Evolutionary conservation across 2,888 invertebrate genomes (phyloP).

Genomic region (Trilocha varians): DNA sequence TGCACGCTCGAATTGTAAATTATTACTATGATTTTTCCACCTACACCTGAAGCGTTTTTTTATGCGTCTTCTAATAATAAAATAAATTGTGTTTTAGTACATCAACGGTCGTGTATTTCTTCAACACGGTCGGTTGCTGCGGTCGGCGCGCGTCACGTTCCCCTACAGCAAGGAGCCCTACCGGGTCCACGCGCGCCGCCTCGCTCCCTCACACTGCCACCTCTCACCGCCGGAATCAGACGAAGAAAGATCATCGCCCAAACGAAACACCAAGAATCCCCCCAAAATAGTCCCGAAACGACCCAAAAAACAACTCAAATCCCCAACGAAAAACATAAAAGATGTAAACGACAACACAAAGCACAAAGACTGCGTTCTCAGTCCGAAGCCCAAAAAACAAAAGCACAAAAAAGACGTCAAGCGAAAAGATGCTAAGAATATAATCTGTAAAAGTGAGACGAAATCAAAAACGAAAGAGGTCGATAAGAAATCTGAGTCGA

Average conservation of each 20-base stretch:
- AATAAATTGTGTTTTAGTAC: conserved; percentile 71
- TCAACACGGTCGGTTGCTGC: conserved; percentile 79
- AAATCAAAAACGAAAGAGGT: conserved; percentile 26
- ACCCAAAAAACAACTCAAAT: conserved; percentile 53
- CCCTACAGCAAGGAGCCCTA: conserved; percentile 63
- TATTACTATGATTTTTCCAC: too few relatives aligned
- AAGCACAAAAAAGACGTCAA: conserved; percentile 15
- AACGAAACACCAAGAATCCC: conserved; percentile 33
- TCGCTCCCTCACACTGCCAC: conserved; percentile 42
- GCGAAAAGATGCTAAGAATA: conserved; percentile 18
- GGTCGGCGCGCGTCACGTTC: conserved; percentile 76
- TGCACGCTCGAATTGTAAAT: too few relatives aligned
- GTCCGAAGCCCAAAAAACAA: conserved; percentile 38
- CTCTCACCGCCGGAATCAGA: conserved; percentile 49
- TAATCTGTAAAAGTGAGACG: conserved; percentile 17
- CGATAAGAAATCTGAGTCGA: conserved; percentile 24
- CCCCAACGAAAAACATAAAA: conserved; percentile 52
- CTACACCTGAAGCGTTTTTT: too few relatives aligned
- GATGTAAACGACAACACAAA: conserved; percentile 60
- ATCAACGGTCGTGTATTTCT: conserved; percentile 83
- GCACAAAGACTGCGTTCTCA: conserved; percentile 42
- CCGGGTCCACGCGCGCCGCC: conserved; percentile 50
- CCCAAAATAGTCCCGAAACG: conserved; percentile 45
- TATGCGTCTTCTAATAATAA: not conserved
- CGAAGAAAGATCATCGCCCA: conserved; percentile 47